These are phyloP conservation scores for Dysdera silvatica DNA, from an alignment of 1,140 invertebrate species.

Conservation along the genomic window DNA sequence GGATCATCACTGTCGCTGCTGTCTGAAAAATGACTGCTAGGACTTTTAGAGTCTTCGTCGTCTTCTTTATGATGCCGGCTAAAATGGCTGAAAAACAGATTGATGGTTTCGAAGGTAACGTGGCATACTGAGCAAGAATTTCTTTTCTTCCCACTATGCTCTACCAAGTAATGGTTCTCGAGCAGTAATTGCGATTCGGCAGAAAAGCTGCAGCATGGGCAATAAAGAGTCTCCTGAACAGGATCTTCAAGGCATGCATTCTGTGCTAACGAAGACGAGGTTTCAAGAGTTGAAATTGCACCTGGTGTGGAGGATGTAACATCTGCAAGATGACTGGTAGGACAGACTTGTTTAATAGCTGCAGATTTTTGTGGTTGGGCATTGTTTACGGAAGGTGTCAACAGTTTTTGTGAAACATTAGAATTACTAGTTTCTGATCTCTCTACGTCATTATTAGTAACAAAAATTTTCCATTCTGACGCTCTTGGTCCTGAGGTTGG, in stretches of 20 bases:
- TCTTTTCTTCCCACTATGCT: slow-evolving; percentile 13
- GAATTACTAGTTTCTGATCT: too few species aligned
- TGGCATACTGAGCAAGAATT: slow-evolving; percentile 20
- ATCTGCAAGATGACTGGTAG: too few species aligned
- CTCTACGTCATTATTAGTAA: too few species aligned
- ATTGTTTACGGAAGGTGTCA: too few species aligned
- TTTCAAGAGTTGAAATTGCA: not conserved
- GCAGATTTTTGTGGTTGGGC: too few species aligned
- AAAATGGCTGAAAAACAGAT: slow-evolving; percentile 17
- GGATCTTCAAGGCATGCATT: not conserved
- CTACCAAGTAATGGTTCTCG: slow-evolving; percentile 21
- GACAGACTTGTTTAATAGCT: too few species aligned
- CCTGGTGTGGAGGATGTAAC: too few species aligned
- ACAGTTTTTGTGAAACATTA: too few species aligned
- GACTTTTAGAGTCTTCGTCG: too few species aligned
- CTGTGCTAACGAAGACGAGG: not conserved
- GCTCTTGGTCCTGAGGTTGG: too few species aligned
- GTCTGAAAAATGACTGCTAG: not conserved
- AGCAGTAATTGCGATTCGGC: slow-evolving; percentile 16
- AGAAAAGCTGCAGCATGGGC: slow-evolving; percentile 20
- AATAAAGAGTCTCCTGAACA: slow-evolving; percentile 21
- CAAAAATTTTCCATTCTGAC: too few species aligned
- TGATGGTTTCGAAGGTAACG: slow-evolving; percentile 16
- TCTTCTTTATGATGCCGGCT: slow-evolving; percentile 8
- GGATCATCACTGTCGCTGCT: too few species aligned